Evolutionary conservation across 2,113 vertebrate genomes (phyloP), one percentile per base, ranked within the genome.

Genomic region (Ploceus nigricollis): DNA sequence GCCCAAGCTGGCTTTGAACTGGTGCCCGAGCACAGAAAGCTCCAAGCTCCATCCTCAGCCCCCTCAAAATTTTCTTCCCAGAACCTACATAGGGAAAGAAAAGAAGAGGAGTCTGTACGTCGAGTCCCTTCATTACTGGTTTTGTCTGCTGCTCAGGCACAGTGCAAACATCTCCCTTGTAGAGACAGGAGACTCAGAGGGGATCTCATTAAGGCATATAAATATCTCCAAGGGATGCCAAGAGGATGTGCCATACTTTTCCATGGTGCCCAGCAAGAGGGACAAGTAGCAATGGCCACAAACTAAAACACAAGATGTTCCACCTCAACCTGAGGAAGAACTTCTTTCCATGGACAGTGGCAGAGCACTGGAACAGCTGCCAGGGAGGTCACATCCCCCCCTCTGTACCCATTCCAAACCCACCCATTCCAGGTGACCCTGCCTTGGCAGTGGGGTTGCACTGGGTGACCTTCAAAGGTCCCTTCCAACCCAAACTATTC

Each of bases 11-110:
- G 5, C 65, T 94, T 91, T 84, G 94, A 95, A 94, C 93, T 3
- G 81, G 15, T 69, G 91, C 84, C 96, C 0, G 0, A 89, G 87
- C 77, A 50, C 61, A 33, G 61, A 68, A 33, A 85, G 87, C 84
- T 95, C 79, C 93, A 73, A 73, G 76, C 60, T 89, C 76, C 64
- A 69, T 56, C 77, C 70, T 91, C 89, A 89, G 81, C 93, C 89
- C 89, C 83, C 93, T 87, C 91, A 87, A 28, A 27, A 66, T 64
- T 51, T 75, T 82, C 54, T 42, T 76, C 77, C 39, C 73, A 51
- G 44, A 39, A 81, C 25, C 64, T 21, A 15, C 1, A 2, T 0
- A 50, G 40, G 28, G 47, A 73, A 81, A 50, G 68, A 73, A 81
- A 50, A 64, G 58, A 85, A 89, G 57, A 78, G 24, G 16, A 93